Conservation (phyloP, 2,113 vertebrate genomes). For the Lepidothrix coronata region DNA sequence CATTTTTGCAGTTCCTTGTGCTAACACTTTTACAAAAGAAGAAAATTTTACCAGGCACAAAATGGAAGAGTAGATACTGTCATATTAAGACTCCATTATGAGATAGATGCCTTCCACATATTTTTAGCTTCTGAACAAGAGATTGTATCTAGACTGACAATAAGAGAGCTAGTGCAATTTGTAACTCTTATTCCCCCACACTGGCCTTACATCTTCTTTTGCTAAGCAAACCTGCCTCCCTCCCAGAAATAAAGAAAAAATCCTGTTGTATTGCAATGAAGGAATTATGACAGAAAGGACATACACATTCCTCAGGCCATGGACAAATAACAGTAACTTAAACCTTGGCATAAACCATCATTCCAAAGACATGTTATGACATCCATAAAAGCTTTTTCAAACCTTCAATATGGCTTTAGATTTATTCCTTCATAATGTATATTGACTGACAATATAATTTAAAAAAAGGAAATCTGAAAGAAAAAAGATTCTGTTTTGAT, state of each 20-base stretch:
- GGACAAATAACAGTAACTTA: neutral
- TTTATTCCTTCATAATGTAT: neutral
- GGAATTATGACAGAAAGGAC: neutral
- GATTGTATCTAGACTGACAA: neutral
- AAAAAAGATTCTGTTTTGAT: neutral
- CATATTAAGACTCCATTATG: neutral
- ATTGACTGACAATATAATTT: neutral
- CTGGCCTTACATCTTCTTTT: neutral
- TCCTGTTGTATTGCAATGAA: neutral
- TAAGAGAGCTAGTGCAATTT: neutral
- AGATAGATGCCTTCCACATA: neutral
- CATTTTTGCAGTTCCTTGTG: neutral
- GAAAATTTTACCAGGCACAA: neutral
- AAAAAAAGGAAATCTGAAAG: neutral
- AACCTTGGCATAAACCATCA: neutral
- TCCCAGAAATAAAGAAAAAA: neutral
- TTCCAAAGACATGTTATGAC: neutral
- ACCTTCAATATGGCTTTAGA: neutral
- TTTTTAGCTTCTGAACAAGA: constrained; percentile 1
- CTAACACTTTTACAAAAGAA: neutral
- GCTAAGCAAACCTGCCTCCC: neutral
- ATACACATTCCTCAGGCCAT: neutral
- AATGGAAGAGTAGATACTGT: neutral
- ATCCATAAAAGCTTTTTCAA: neutral
- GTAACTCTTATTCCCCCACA: neutral